Evolutionary conservation across 1,140 invertebrate species (phyloP), one percentile per base, ranked within the genome.

Genomic region (Drosophila pandora): DNA sequence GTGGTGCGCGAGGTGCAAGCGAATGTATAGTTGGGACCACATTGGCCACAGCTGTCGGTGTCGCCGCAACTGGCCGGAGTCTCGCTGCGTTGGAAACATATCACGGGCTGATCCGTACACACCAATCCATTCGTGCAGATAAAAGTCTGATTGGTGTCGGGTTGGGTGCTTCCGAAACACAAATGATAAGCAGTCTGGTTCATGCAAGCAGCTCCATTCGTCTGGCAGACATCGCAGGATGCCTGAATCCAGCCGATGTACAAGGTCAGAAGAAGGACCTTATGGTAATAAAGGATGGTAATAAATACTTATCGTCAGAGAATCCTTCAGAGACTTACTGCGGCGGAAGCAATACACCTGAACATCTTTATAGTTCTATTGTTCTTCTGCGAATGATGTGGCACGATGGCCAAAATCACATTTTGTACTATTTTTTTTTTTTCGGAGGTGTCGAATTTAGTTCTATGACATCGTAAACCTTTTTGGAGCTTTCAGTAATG

Each of bases 1-100:
- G 90, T 91, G 6, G 56, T 77, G 1, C 71, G 63, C 0, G 87
- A 85, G 9, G 90, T 91, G 43, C 90, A 91, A 7, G 90, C 80
- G 28, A 91, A 91, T 0, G 75, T 73, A 25, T 82, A 58, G 43
- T 85, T 79, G 6, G 57, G 52, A 28, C 76, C 78, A 53, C 90
- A 91, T 3, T 63, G 62, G 7, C 90, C 90, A 53, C 90, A 89
- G 50, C 76, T 84, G 50, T 82, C 79, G 7, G 71, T 91, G 23
- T 91, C 90, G 22, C 82, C 90, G 52, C 90, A 91, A 34, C 90
- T 91, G 21, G 85, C 72, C 0, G 85, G 68, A 22, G 30, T 67
- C 8, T 74, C 61, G 28, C 71, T 75, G 28, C 90, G 76, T 50
- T 91, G 90, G 23, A 90, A 91, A 30, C 90, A 91, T 30, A 91